Evolutionary conservation across 2,888 invertebrate genomes (phyloP), one percentile per base, ranked within the genome.

Genomic region (Agrotis clavis): DNA sequence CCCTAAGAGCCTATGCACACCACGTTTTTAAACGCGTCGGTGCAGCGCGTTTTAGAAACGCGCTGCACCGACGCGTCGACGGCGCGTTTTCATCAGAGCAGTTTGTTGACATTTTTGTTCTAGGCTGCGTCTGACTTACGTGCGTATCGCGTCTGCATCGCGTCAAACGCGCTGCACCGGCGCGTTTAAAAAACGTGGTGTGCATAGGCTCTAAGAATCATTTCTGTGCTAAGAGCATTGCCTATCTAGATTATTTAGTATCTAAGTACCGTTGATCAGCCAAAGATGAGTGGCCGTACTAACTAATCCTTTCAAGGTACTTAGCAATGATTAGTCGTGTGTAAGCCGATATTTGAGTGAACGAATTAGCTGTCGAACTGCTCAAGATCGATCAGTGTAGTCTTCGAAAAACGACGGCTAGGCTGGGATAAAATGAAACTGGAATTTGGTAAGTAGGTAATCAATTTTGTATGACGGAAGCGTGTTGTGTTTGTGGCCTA

Each of bases 361-460:
- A 50, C 14, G 56, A 72, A 82, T 82, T 69, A 82, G 68, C 68
- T 67, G 79, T 73, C 66, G 13, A 7, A 6, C 51, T 57, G 60
- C 35, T 35, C 7, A 19, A 66, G 67, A 82, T 82, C 60, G 63
- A 79, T 79, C 78, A 77, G 63, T 41, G 71, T 77, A 59, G 65
- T 48, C 56, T 65, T 62, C 21, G 25, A 61, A 77, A 71, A 71
- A 57, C 54, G 14, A 16, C n/a, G 19, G 14, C 16, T 54, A 51
- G 66, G 50, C 71, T 61, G 21, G 18, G 21, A 48, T 79, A 63
- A 68, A 71, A 77, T 41, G 9, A 47, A 53, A 62, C 47, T 56
- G 13, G 53, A 56, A 71, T 68, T 77, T 62, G n/a, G 47, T 53
- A 13, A 45, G 48, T 19, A 56, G 13, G 59, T 56, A 65, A 71